Evolutionary conservation across 2,113 vertebrate species (phyloP).

Genomic region (Misgurnus mizolepis): DNA sequence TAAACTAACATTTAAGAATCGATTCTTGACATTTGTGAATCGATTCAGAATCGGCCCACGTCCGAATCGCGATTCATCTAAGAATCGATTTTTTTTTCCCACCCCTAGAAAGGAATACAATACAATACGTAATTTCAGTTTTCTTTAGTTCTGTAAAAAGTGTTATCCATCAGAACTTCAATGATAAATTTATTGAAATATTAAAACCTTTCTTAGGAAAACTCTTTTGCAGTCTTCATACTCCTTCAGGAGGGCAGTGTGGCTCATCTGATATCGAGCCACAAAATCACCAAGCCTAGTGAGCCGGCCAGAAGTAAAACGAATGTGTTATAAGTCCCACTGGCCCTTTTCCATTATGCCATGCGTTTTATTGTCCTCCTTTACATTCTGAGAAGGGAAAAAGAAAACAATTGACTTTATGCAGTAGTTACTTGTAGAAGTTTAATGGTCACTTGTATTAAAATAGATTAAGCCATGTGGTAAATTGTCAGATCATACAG

Average conservation of each 20-base stretch:
- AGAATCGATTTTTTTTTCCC: too few species aligned
- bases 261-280: neutral
- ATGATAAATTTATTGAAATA: neutral
- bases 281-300: conserved; percentile 16
- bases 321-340: conserved; percentile 1
- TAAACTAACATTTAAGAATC: too few species aligned
- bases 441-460: too few species aligned
- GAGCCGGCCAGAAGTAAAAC: neutral
- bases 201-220: conserved; percentile 1
- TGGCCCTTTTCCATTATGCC: neutral
- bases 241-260: conserved; percentile 3
- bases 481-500: neutral
- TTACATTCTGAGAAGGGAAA: neutral
- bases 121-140: too few species aligned
- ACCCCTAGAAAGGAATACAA: neutral
- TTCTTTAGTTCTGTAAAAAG: neutral
- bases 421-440: neutral
- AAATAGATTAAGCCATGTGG: neutral
- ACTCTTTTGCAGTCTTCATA: neutral
- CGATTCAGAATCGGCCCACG: too few species aligned
- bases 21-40: too few species aligned
- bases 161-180: neutral
- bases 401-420: neutral
- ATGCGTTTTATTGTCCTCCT: neutral
- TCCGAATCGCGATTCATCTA: too few species aligned